Evolutionary conservation across 2,797 vertebrate species (phyloP).

Genomic region (Pogonophryne albipinna): DNA sequence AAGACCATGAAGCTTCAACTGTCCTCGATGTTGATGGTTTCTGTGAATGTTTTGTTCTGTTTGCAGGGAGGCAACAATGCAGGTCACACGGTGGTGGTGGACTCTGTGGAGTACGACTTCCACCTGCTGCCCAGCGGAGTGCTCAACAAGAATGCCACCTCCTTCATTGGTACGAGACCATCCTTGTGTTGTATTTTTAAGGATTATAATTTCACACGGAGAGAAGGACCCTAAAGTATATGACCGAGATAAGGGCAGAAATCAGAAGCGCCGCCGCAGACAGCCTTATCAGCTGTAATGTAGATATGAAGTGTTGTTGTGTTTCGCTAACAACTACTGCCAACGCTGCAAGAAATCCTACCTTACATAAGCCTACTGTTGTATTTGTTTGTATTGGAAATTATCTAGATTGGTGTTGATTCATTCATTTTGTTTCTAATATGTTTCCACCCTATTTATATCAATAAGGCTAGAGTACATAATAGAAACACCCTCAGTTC

Average conservation of each 20-base stretch:
- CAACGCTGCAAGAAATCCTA: no score
- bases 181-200: background rate
- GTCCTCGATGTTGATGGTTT: background rate
- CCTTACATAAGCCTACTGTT: no score
- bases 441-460: no score
- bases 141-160: slow-evolving; percentile 87
- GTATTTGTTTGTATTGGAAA: no score
- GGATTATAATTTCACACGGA: background rate
- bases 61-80: slow-evolving; percentile 89
- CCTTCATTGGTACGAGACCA: slow-evolving; percentile 83
- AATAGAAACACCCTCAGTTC: no score
- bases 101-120: slow-evolving; percentile 88
- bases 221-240: background rate
- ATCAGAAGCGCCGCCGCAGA: no score
- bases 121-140: slow-evolving; percentile 89
- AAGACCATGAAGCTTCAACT: background rate
- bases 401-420: no score
- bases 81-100: slow-evolving; percentile 89
- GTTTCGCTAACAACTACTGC: background rate
- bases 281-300: slow-evolving; percentile 12
- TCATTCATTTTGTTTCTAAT: no score
- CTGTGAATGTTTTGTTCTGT: slow-evolving; percentile 29
- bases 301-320: background rate
- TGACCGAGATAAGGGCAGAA: no score
- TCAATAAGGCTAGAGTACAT: no score